A percentile compares a stretch with the other conserved stretches of the same genome.
Conservation (phyloP, 2,113 vertebrate genomes). For the Neomonachus schauinslandi region DNA sequence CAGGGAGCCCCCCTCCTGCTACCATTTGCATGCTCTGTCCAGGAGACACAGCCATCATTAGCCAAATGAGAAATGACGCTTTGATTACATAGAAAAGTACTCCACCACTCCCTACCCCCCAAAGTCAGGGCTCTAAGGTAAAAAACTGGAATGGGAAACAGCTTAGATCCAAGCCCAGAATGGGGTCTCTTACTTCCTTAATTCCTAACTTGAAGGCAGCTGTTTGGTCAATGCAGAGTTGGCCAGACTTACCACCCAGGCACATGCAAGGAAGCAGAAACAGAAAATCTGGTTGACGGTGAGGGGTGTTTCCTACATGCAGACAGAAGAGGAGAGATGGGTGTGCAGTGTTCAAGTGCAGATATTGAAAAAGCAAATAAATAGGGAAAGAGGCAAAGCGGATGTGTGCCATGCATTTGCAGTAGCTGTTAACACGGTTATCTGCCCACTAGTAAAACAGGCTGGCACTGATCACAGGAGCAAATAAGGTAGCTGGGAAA, state of each 20-base stretch:
- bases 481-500: not conserved
- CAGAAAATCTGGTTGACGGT: not conserved
- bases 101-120: no score
- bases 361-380: not conserved
- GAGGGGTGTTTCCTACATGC: not conserved
- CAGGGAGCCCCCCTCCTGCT: not conserved
- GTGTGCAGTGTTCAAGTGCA: not conserved
- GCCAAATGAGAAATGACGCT: not conserved
- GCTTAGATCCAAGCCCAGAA: not conserved
- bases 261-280: not conserved
- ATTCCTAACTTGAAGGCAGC: not conserved
- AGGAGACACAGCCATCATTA: no score
- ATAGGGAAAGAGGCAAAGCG: not conserved
- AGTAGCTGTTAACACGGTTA: not conserved
- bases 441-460: not conserved
- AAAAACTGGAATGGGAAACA: not conserved
- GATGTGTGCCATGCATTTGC: no score
- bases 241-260: not conserved
- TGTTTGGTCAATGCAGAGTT: not conserved
- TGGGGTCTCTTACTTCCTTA: not conserved
- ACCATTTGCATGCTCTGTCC: not conserved
- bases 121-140: not conserved
- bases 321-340: not conserved
- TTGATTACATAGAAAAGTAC: not conserved
- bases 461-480: not conserved